Conservation (phyloP, 1,140 invertebrate species). For the Macrobrachium rosenbergii region DNA sequence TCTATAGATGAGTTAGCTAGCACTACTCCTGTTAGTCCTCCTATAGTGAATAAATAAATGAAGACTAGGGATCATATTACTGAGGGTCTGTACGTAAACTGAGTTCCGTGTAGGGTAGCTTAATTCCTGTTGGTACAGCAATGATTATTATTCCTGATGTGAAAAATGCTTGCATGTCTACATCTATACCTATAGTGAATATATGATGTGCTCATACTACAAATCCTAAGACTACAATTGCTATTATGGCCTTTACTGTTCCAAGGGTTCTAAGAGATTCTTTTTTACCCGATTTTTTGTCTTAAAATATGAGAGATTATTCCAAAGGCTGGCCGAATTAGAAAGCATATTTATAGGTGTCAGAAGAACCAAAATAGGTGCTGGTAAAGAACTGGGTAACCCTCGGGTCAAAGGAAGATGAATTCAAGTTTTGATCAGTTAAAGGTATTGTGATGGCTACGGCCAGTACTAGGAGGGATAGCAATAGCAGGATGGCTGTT, state of each 20-base stretch:
- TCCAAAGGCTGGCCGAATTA: too few species aligned
- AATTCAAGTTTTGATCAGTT: constrained; percentile 73
- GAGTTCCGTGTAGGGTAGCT: too few species aligned
- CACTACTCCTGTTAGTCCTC: constrained; percentile 73
- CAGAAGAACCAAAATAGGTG: too few species aligned
- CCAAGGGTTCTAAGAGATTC: too few species aligned
- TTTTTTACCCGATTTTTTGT: too few species aligned
- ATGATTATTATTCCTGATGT: too few species aligned
- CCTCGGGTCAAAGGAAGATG: constrained; percentile 74
- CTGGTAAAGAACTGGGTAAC: constrained; percentile 67
- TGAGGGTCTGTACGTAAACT: constrained; percentile 76
- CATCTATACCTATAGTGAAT: constrained; percentile 81
- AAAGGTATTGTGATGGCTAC: constrained; percentile 82
- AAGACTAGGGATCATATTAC: constrained; percentile 79
- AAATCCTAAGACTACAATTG: too few species aligned
- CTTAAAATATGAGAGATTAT: too few species aligned
- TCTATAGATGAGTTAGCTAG: constrained; percentile 81
- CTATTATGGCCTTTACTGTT: too few species aligned
- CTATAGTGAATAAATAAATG: constrained; percentile 77
- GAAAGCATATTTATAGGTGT: too few species aligned
- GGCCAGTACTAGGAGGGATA: constrained; percentile 77
- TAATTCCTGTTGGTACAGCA: too few species aligned
- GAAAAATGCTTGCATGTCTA: constrained; percentile 80
- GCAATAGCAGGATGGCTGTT: constrained; percentile 66
- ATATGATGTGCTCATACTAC: too few species aligned